Percentiles rank a stretch among this genome's conserved stretches.
Conservation (phyloP, 2,797 vertebrate species). For the Onychomys torridus region DNA sequence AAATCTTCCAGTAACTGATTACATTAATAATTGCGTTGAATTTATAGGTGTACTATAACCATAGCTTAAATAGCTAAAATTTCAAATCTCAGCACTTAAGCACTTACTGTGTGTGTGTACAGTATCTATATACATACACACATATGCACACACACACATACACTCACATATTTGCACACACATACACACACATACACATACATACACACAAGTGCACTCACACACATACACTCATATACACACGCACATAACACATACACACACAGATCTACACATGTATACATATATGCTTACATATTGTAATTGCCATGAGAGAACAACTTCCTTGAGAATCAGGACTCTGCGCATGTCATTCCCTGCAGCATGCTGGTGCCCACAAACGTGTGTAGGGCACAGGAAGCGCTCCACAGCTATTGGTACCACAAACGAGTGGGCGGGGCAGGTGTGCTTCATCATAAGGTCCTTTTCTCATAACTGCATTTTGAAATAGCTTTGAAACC, state of each 20-base stretch:
- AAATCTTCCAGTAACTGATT: neutral
- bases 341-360: neutral
- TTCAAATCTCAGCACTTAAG: neutral
- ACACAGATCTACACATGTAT: neutral
- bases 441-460: neutral
- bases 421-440: neutral
- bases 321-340: neutral
- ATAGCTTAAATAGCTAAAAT: neutral
- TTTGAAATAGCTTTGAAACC: constrained; percentile 25
- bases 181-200: too few relatives aligned
- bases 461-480: neutral
- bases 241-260: neutral
- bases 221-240: too few relatives aligned
- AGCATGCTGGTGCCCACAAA: neutral
- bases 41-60: neutral
- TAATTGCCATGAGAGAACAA: constrained; percentile 46
- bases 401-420: neutral
- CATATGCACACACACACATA: neutral
- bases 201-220: neutral
- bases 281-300: fast-evolving
- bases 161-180: too few relatives aligned
- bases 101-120: neutral
- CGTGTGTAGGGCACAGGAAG: neutral
- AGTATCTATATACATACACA: neutral
- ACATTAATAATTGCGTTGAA: neutral